Conservation (phyloP, 2,797 vertebrate species). For the Spinus pinus region DNA sequence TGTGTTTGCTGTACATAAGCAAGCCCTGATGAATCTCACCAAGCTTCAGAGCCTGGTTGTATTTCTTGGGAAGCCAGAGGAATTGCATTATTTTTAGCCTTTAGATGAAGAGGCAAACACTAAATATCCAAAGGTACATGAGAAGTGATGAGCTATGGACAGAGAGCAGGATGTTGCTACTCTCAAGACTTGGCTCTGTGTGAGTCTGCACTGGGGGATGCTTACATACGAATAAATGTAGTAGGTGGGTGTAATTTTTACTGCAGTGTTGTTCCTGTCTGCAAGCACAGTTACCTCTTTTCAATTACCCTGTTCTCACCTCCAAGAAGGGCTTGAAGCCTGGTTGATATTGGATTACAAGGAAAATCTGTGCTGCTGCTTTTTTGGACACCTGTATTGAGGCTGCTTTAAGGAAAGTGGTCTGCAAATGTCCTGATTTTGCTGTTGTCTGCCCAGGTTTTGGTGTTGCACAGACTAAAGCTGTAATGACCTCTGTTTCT, state of each 20-base stretch:
- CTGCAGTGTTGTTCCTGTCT: neutral
- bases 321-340: neutral
- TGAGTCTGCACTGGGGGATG: neutral
- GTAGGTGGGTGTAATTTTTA: neutral
- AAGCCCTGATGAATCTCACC: neutral
- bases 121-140: neutral
- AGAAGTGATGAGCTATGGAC: neutral
- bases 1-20: neutral
- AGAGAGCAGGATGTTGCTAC: neutral
- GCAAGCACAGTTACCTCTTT: neutral
- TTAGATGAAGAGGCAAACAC: neutral
- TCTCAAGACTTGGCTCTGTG: neutral
- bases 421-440: neutral
- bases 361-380: neutral
- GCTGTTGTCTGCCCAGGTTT: conserved; percentile 78
- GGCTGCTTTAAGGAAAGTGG: neutral
- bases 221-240: neutral
- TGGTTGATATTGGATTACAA: neutral
- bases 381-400: neutral
- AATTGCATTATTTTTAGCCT: neutral
- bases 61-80: neutral
- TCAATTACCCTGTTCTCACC: neutral
- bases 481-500: conserved; percentile 86
- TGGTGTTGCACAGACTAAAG: conserved; percentile 89
- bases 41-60: neutral